A percentile compares a stretch with the other conserved stretches of the same genome.
Evolutionary conservation across 1,140 invertebrate genomes (phyloP).

Genomic region (Pseudachorutes palmiensis): DNA sequence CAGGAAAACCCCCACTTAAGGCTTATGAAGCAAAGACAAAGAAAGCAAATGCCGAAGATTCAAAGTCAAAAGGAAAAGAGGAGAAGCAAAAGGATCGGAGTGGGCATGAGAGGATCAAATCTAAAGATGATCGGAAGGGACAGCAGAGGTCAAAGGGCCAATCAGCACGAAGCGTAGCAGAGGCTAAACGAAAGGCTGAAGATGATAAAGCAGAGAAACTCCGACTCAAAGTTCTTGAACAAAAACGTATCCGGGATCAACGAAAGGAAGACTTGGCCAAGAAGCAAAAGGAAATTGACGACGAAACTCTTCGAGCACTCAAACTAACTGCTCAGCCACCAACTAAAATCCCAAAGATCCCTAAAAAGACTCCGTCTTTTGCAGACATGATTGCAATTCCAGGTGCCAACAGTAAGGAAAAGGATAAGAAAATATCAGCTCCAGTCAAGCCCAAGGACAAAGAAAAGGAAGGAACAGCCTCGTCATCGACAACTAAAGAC

Average conservation of each 20-base stretch:
- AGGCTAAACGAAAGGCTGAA: not conserved
- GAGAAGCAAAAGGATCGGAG: not conserved
- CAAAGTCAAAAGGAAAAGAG: not conserved
- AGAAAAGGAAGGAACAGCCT: not conserved
- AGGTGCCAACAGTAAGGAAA: constrained; percentile 23
- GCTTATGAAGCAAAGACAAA: constrained; percentile 4
- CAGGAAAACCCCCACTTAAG: constrained; percentile 6
- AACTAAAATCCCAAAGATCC: constrained; percentile 29
- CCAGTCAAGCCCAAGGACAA: constrained; percentile 9
- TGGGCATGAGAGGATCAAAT: not conserved
- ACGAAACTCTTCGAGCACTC: constrained; percentile 28
- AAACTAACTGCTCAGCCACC: constrained; percentile 11
- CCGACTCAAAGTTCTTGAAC: constrained; percentile 19
- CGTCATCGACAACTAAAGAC: too few relatives aligned
- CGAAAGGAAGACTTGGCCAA: constrained; percentile 35
- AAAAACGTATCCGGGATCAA: constrained; percentile 18
- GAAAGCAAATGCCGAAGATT: not conserved
- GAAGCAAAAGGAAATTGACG: constrained; percentile 32
- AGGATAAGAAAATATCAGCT: not conserved
- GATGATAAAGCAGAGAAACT: constrained; percentile 15
- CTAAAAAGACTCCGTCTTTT: constrained; percentile 24
- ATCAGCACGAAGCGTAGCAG: constrained; percentile 16
- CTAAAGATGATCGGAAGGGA: not conserved
- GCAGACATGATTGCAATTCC: constrained; percentile 31
- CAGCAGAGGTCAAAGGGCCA: not conserved